A percentile compares a stretch with the other conserved stretches of the same genome.
phyloP scores from a whole-genome alignment of 1,140 invertebrate genomes.

The Yoshiicerus persimilis region DNA sequence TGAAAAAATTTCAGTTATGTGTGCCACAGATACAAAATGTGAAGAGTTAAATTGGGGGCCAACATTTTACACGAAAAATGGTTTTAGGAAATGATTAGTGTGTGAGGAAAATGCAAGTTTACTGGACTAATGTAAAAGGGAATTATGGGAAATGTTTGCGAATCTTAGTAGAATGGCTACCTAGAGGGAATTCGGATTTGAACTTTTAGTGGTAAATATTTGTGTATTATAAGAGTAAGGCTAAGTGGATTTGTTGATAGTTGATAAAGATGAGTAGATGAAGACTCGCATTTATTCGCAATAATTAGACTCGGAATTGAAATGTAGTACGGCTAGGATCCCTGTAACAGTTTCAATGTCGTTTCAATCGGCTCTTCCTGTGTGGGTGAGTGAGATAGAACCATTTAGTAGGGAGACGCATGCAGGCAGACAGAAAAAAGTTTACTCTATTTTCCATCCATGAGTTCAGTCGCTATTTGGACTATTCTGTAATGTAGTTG shows the following conservation, averaged over 20 bases:
- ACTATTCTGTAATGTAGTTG: background rate
- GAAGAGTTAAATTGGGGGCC: no score
- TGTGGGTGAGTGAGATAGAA: conserved; percentile 29
- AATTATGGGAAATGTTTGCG: background rate
- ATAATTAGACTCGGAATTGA: conserved; percentile 34
- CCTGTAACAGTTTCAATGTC: conserved; percentile 48
- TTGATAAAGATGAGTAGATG: background rate
- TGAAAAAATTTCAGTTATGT: no score
- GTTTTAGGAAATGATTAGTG: no score
- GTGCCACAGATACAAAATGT: no score
- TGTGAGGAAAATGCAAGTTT: no score
- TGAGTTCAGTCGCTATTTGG: background rate
- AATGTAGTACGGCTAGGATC: background rate
- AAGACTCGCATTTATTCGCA: background rate
- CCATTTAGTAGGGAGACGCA: background rate
- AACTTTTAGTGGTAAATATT: background rate
- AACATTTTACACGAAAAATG: no score
- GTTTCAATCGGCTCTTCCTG: conserved; percentile 50
- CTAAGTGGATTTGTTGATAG: background rate
- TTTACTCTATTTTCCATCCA: background rate
- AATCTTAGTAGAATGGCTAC: no score
- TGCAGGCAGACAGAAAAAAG: background rate
- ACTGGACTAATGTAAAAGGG: background rate
- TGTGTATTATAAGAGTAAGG: background rate
- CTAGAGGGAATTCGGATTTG: background rate